Base-by-base conservation (phyloP, 2,888 invertebrate genomes). In the Lepidochrysops patricia region DNA sequence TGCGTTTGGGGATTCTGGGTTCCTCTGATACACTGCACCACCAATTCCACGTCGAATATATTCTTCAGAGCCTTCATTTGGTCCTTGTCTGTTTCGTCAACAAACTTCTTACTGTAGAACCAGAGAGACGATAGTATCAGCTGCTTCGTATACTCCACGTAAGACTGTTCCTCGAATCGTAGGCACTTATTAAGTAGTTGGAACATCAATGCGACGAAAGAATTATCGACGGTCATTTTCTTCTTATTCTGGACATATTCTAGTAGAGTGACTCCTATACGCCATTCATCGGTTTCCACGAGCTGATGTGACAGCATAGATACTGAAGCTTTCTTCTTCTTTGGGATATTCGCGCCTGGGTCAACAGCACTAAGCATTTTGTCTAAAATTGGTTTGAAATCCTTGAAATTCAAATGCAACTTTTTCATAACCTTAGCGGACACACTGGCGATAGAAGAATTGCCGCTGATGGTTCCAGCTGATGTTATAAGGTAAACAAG, bases 1-100 rank as follows among this genome's bases (percentile, higher is more conserved):
- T 99, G 98, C 0, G 98, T 98, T 82, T 98, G 98, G 0, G 98
- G 98, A 81, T 98, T 98, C 72, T 95, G 94, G 0, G 98, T 97
- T 2, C 94, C 94, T 66, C 98, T 91, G 58, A 99, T 94, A 71
- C 97, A 97, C 69, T 96, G 95, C 0, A 98, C 96, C 2, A 97
- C 91, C 27, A 94, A 73, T 68, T 96, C 96, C 37, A 97, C 93
- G 65, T 95, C 93, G 61, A 91, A 90, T 25, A 92, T 73, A 7
- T 85, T 80, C 60, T 91, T 90, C 0, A 90, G 77, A 3, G 89
- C 71, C 54, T 86, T 82, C 1, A 90, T 73, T 62, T 84, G 78
- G 0, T 83, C 80, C 54, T 76, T 77, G 7, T 90, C 86, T 6
- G 75, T 79, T 29, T 79, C 76, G 54, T 83, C 75, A 1, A 84